These are phyloP conservation scores for Paradoxurus hermaphroditus DNA, from an alignment of 2,113 vertebrate species.

Conservation along the genomic window DNA sequence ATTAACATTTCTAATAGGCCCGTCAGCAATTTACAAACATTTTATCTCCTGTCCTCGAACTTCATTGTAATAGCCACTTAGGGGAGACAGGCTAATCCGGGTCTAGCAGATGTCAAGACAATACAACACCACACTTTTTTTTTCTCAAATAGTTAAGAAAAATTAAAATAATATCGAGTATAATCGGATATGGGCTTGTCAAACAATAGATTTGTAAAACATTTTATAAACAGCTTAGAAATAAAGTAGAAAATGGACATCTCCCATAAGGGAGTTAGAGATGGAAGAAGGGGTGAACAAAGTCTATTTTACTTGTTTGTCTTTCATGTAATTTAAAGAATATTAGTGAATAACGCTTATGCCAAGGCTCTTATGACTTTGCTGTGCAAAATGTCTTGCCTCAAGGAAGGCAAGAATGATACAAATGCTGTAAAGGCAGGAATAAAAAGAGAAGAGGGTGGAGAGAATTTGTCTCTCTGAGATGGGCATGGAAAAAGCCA, in stretches of 20 bases:
- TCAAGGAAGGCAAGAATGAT: neutral
- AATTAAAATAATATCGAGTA: neutral
- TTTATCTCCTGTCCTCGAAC: neutral
- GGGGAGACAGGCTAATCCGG: neutral
- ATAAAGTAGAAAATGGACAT: neutral
- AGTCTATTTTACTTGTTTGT: neutral
- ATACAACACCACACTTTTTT: neutral
- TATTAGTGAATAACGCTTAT: neutral
- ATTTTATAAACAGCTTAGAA: conserved; percentile 22
- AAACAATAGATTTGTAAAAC: neutral
- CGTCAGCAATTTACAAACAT: neutral
- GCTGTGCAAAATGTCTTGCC: neutral
- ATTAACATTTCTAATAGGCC: neutral
- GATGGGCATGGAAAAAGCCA: neutral
- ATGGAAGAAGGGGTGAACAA: neutral
- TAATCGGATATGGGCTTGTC: neutral
- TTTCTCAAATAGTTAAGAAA: conserved; percentile 13
- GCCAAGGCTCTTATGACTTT: neutral
- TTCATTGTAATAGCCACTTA: neutral
- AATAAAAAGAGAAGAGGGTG: neutral
- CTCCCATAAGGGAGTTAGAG: neutral
- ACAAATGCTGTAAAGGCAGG: neutral
- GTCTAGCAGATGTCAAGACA: neutral
- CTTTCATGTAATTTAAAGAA: neutral
- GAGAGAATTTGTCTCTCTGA: neutral